Evolutionary conservation across 2,888 invertebrate species (phyloP), one percentile per base, ranked within the genome.

Genomic region (Orthosia cruda): DNA sequence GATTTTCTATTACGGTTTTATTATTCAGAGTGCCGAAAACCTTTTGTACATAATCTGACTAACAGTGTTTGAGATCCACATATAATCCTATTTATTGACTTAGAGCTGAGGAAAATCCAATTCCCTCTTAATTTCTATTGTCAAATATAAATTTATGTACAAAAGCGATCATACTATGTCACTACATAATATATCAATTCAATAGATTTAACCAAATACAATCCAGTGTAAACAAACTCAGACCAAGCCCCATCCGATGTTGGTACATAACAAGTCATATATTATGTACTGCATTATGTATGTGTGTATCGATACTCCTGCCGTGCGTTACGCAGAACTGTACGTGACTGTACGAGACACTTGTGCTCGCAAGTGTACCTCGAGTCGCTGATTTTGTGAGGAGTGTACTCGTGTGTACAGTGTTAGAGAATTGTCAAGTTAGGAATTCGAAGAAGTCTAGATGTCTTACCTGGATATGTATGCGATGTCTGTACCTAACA

Each of bases 291-390:
- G 47, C 62, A 65, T 77, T 50, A 73, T 79, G 59, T 74, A 47
- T 50, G 26, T 62, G 72, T 58, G 62, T 59, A 70, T 83, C 77
- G 81, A 85, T 85, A 85, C 77, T 64, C 70, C 65, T 77, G 81
- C 45, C 72, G 70, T 85, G 81, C 83, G 85, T 88, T 72, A 83
- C 81, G 81, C 80, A 87, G 66, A 59, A 61, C 73, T 47, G 74
- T 80, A 88, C 88, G 88, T 88, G 88, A 88, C 88, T 88, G 74
- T 77, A 71, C 74, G 69, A 80, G 76, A 68, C 77, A 84, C 81
- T 86, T 81, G 80, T 81, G 83, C 81, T 82, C 67, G 77, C 69
- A 74, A 75, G 71, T 88, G 77, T 84, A 84, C 81, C 23, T 71
- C 74, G 86, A 86, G 83, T 82, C 75, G 71, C 75, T 83, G 85